phyloP scores from a whole-genome alignment of 1,140 invertebrate species.

The Camponotus pennsylvanicus region DNA sequence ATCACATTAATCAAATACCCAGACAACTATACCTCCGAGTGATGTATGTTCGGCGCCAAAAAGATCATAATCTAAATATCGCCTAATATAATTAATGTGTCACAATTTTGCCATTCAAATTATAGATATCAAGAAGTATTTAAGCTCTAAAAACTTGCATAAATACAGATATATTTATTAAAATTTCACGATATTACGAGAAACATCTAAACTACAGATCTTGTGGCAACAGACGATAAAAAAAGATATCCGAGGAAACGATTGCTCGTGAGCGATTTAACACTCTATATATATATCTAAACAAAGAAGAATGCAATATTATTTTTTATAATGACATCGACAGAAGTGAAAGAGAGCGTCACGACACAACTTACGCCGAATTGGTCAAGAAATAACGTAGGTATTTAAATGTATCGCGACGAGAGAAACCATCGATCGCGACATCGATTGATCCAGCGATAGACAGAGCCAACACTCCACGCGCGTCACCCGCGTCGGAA shows the following conservation, averaged over 20 bases:
- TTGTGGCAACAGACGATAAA: neutral
- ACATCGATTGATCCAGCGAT: neutral
- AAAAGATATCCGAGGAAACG: neutral
- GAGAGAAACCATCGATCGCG: neutral
- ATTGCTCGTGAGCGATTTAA: neutral
- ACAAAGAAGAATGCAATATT: neutral
- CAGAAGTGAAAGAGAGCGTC: neutral
- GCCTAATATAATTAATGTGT: neutral
- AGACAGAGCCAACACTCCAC: neutral
- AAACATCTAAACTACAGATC: neutral
- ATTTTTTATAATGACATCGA: too few relatives aligned
- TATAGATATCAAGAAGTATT: neutral
- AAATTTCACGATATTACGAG: neutral
- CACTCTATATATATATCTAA: neutral
- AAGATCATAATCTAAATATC: neutral
- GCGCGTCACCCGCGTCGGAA: conserved; percentile 1
- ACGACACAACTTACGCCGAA: conserved; percentile 21
- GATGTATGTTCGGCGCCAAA: neutral
- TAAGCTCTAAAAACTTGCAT: neutral
- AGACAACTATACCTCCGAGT: neutral
- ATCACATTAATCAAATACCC: conserved; percentile 14
- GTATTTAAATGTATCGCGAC: neutral
- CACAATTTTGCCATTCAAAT: neutral
- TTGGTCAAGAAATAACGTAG: neutral
- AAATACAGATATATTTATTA: neutral